These are phyloP conservation scores for Arenaria interpres DNA, from an alignment of 2,113 vertebrate genomes.

Conservation along the genomic window DNA sequence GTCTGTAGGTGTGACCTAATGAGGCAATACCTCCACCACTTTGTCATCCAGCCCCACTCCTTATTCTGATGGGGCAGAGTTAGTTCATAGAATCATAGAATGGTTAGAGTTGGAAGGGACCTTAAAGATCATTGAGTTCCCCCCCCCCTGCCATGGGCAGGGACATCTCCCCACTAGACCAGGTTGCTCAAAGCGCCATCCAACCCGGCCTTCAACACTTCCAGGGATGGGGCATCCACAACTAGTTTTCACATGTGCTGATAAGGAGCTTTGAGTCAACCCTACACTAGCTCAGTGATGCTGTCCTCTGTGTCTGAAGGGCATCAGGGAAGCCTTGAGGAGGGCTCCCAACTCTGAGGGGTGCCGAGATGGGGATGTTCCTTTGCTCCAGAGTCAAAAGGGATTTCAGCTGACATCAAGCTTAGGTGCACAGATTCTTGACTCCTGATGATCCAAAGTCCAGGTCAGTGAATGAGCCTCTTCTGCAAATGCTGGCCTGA, in stretches of 20 bases:
- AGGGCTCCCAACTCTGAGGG: neutral
- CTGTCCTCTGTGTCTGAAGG: neutral
- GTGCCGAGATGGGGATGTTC: neutral
- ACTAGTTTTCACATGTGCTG: neutral
- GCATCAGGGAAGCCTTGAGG: neutral
- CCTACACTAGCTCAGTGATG: rapidly evolving
- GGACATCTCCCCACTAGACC: too few relatives aligned
- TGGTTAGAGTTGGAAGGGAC: too few relatives aligned
- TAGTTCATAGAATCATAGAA: too few relatives aligned
- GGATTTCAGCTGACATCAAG: neutral
- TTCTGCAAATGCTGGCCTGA: neutral
- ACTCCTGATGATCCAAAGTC: neutral
- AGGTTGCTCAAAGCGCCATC: too few relatives aligned
- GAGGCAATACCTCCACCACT: neutral
- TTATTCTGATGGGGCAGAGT: neutral
- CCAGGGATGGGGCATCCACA: too few relatives aligned
- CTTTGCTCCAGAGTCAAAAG: neutral
- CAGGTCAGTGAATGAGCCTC: neutral
- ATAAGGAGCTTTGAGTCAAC: neutral
- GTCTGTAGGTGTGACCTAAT: neutral
- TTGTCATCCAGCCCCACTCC: neutral
- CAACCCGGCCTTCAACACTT: too few relatives aligned
- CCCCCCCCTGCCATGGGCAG: too few relatives aligned
- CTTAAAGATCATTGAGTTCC: too few relatives aligned
- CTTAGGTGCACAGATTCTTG: neutral